Evolutionary conservation across 2,888 invertebrate genomes (phyloP).

Genomic region (Cepaea hortensis): DNA sequence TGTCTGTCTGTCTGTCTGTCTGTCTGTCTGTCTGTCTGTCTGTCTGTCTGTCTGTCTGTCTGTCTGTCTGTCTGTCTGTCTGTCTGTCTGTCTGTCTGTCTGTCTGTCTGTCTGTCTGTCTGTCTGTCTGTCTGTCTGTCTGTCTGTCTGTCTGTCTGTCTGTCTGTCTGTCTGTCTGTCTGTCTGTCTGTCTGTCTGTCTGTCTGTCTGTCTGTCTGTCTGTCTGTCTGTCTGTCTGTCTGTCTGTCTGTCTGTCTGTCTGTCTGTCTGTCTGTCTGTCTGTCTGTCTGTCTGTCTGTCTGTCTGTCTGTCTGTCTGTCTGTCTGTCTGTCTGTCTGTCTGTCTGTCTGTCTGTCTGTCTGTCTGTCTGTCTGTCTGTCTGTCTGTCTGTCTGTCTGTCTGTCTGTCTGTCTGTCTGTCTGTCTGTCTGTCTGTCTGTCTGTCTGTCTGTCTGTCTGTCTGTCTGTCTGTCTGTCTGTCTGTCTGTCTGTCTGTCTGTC

Average conservation of each 20-base stretch:
- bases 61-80: not conserved
- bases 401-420: slow-evolving; percentile 1
- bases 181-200: not conserved
- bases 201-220: no score
- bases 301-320: slow-evolving; percentile 13
- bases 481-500: not conserved
- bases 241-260: slow-evolving; percentile 13
- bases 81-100: slow-evolving; percentile 13
- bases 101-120: not conserved
- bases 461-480: slow-evolving; percentile 13
- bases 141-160: not conserved
- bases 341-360: not conserved
- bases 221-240: slow-evolving; percentile 11
- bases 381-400: slow-evolving; percentile 13
- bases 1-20: slow-evolving; percentile 13
- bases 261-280: not conserved
- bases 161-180: slow-evolving; percentile 13
- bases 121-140: no score
- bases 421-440: not conserved
- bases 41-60: not conserved
- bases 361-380: not conserved
- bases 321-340: slow-evolving; percentile 13
- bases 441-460: not conserved
- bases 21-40: slow-evolving; percentile 1
- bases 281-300: not conserved